These are phyloP conservation scores for Alca torda DNA, from an alignment of 2,797 vertebrate genomes.

Conservation along the genomic window DNA sequence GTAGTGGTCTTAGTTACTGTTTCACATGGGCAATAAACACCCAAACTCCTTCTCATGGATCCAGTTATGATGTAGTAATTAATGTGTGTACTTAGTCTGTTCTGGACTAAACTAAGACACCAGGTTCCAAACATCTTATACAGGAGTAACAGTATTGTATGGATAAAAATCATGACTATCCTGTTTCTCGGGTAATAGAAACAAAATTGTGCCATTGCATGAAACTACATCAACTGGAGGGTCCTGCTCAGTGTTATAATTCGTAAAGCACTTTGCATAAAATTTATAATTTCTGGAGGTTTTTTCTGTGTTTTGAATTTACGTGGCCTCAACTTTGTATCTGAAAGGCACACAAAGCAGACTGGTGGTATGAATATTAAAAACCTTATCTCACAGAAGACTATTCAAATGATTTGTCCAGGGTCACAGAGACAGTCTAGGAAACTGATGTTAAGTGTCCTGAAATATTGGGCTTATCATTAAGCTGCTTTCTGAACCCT, in stretches of 20 bases:
- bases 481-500: not conserved
- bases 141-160: not conserved
- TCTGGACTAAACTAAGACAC: not conserved
- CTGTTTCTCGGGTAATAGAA: not conserved
- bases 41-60: not conserved
- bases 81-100: fast-evolving
- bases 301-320: not conserved
- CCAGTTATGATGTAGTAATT: not conserved
- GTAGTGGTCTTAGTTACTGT: not conserved
- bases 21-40: not conserved
- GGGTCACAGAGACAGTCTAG: not conserved
- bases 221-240: not conserved
- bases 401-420: not conserved
- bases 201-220: not conserved
- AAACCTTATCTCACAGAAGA: not conserved
- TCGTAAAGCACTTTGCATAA: not conserved
- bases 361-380: not conserved
- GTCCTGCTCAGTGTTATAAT: not conserved
- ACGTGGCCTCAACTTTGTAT: not conserved
- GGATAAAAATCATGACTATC: not conserved
- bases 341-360: not conserved
- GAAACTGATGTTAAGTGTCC: not conserved
- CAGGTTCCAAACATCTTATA: not conserved
- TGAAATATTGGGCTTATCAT: not conserved
- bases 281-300: fast-evolving